These are phyloP conservation scores for Bacillus rossius DNA, from an alignment of 1,140 invertebrate species.

Conservation along the genomic window DNA sequence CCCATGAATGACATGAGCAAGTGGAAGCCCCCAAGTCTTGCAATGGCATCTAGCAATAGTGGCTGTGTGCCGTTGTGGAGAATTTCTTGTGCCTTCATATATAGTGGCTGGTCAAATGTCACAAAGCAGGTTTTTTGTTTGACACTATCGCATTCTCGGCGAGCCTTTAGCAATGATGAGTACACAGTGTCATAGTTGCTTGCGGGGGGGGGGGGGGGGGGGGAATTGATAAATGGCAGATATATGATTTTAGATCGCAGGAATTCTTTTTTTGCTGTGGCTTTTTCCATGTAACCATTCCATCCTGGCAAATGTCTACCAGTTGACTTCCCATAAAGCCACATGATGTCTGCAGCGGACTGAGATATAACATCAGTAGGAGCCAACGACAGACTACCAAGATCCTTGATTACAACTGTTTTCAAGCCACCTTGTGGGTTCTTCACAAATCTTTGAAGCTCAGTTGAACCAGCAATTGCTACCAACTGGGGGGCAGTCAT, in stretches of 20 bases:
- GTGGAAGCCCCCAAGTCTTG: slow-evolving; percentile 33
- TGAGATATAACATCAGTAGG: neutral
- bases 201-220: no score
- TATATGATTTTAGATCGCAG: slow-evolving; percentile 9
- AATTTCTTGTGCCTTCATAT: slow-evolving; percentile 41
- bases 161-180: neutral
- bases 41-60: slow-evolving; percentile 16
- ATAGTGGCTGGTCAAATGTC: slow-evolving; percentile 30
- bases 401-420: neutral
- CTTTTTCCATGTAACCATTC: slow-evolving; percentile 25
- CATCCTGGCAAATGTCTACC: slow-evolving; percentile 18
- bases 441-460: neutral
- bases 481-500: neutral
- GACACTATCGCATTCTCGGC: neutral
- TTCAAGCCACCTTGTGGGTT: neutral
- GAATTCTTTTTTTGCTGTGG: slow-evolving; percentile 9
- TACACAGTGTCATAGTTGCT: slow-evolving; percentile 4
- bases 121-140: slow-evolving; percentile 20
- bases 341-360: neutral
- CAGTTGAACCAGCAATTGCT: neutral
- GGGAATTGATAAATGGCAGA: no score
- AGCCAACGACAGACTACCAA: neutral
- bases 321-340: neutral
- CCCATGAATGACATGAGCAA: slow-evolving; percentile 39
- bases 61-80: slow-evolving; percentile 10